A percentile compares a stretch with the other conserved stretches of the same genome.
These are phyloP conservation scores for Sinonovacula constricta DNA, from an alignment of 1,140 invertebrate genomes.

Conservation along the genomic window DNA sequence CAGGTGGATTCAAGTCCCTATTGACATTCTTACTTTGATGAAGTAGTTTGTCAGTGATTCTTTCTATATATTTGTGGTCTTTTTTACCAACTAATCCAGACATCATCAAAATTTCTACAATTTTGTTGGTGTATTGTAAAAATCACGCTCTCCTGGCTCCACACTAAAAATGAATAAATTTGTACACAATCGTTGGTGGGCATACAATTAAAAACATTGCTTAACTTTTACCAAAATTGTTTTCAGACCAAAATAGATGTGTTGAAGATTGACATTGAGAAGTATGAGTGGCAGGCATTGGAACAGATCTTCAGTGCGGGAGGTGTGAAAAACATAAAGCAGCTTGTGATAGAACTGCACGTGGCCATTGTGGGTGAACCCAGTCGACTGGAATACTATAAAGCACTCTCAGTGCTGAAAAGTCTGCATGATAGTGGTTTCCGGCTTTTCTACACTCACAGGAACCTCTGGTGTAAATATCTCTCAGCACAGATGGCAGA, in stretches of 20 bases:
- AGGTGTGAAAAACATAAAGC: conserved; percentile 29
- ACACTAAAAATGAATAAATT: no score
- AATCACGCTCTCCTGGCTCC: no score
- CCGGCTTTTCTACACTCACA: conserved; percentile 39
- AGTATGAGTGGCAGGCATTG: conserved; percentile 48
- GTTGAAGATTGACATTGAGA: conserved; percentile 51
- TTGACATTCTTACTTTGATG: no score
- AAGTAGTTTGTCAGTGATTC: no score
- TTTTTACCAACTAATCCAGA: no score
- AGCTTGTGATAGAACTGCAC: conserved; percentile 40
- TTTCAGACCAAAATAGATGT: conserved; percentile 44
- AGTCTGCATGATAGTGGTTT: conserved; percentile 43
- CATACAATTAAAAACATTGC: no score
- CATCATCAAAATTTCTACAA: no score
- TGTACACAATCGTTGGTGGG: no score
- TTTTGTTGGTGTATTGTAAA: no score
- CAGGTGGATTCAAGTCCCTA: no score
- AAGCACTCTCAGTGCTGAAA: conserved; percentile 35
- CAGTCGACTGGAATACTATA: conserved; percentile 28
- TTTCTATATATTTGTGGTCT: no score
- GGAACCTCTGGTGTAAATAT: conserved; percentile 49
- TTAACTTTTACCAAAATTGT: neutral
- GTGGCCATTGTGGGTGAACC: conserved; percentile 29
- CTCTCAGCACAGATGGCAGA: conserved; percentile 12
- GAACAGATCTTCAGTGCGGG: conserved; percentile 35